Conservation (phyloP, 2,113 vertebrate species). For the Calyptommatus sinebrachiatus region DNA sequence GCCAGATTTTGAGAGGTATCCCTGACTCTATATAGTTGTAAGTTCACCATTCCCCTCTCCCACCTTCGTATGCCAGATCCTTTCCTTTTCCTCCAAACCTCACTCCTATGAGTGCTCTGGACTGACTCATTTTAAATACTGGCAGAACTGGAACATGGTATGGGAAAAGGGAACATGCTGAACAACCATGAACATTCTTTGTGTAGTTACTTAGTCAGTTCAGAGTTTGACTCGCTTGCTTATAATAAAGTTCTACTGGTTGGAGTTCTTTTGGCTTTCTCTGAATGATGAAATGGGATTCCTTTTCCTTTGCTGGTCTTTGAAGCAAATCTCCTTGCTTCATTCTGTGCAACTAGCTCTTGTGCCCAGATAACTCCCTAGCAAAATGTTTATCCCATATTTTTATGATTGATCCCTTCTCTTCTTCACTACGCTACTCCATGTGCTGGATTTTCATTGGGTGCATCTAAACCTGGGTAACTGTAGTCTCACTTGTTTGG, state of each 20-base stretch:
- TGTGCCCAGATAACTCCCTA: slow-evolving; percentile 17
- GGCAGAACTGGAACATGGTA: slow-evolving; percentile 17
- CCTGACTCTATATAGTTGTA: slow-evolving; percentile 79
- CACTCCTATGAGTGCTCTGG: slow-evolving; percentile 35
- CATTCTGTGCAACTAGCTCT: neutral
- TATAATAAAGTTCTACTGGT: neutral
- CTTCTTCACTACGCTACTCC: slow-evolving; percentile 5
- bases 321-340: slow-evolving; percentile 2
- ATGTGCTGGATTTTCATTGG: neutral
- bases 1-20: slow-evolving; percentile 86
- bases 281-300: neutral
- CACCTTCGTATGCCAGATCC: slow-evolving; percentile 50
- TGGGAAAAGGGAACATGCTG: slow-evolving; percentile 33
- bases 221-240: slow-evolving; percentile 12
- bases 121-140: slow-evolving; percentile 36
- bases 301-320: neutral
- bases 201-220: neutral
- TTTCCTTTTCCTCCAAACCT: neutral
- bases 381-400: neutral
- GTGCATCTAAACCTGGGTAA: slow-evolving; percentile 1
- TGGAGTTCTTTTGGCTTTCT: slow-evolving; percentile 12
- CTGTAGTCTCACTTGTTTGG: neutral
- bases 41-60: slow-evolving; percentile 72
- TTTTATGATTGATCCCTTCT: neutral
- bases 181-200: neutral